Conservation (phyloP, 2,888 invertebrate species). For the Pogonocherus hispidulus region DNA sequence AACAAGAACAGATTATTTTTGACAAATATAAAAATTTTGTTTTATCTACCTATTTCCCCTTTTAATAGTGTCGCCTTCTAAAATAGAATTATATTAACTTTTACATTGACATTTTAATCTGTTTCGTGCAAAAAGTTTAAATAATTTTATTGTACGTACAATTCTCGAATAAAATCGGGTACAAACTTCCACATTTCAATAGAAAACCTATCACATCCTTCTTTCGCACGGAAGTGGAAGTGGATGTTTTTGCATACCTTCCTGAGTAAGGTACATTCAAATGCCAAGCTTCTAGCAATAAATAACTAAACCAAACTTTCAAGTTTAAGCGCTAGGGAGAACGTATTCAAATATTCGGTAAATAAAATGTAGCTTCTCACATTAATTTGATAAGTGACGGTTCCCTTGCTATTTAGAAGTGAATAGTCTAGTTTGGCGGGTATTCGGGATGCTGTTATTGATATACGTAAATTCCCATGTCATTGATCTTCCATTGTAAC, state of each 20-base stretch:
- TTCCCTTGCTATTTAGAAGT: slow-evolving; percentile 35
- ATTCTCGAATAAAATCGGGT: too few species aligned
- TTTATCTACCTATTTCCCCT: too few species aligned
- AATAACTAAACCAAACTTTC: slow-evolving; percentile 7
- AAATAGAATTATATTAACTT: too few species aligned
- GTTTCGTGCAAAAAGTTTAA: too few species aligned
- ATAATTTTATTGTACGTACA: too few species aligned
- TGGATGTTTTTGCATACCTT: slow-evolving; percentile 1
- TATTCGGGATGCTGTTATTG: slow-evolving; percentile 41
- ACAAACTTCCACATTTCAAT: not conserved
- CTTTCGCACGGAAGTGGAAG: not conserved
- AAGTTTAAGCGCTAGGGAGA: not conserved
- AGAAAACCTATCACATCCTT: not conserved
- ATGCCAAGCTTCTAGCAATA: not conserved
- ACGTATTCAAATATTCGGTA: slow-evolving; percentile 4
- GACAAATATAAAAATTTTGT: too few species aligned
- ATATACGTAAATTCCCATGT: slow-evolving; percentile 46
- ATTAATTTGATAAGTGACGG: slow-evolving; percentile 43
- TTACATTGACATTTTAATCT: too few species aligned
- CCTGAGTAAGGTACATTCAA: not conserved
- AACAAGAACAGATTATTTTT: too few species aligned
- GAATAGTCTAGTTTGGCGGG: slow-evolving; percentile 34
- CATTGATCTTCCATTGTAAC: slow-evolving; percentile 43
- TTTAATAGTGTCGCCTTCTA: too few species aligned
- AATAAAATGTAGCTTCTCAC: slow-evolving; percentile 38